Percentiles rank a stretch among this genome's conserved stretches.
phyloP scores from a whole-genome alignment of 2,888 invertebrate genomes.

The Heliconius erato region DNA sequence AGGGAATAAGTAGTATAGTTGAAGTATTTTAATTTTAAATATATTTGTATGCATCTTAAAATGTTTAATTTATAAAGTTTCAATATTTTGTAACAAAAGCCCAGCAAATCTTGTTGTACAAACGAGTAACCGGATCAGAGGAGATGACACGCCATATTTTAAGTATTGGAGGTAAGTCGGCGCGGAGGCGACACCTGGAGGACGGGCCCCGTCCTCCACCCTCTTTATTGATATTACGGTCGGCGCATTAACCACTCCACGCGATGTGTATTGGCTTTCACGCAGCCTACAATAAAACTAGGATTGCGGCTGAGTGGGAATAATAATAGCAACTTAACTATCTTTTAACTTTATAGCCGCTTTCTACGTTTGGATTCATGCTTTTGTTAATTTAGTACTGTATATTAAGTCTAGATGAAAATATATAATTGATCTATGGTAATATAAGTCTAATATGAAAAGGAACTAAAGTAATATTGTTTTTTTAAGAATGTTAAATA shows the following conservation, averaged over 20 bases:
- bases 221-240: conserved; percentile 80
- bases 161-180: conserved; percentile 76
- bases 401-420: neutral
- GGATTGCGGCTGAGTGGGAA: conserved; percentile 50
- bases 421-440: neutral
- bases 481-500: neutral
- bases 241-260: conserved; percentile 77
- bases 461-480: neutral
- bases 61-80: neutral
- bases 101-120: conserved; percentile 71
- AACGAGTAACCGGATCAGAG: conserved; percentile 74
- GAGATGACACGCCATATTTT: conserved; percentile 81
- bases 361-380: neutral
- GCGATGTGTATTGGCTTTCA: conserved; percentile 74
- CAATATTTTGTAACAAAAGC: conserved; percentile 60
- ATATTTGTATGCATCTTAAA: neutral
- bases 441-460: neutral
- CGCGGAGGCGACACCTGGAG: conserved; percentile 68
- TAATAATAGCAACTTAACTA: conserved; percentile 40
- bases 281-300: conserved; percentile 71
- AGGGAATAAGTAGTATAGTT: neutral
- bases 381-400: conserved; percentile 11
- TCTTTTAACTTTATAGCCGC: conserved; percentile 21
- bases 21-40: neutral
- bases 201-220: conserved; percentile 62